phyloP scores from a whole-genome alignment of 1,140 invertebrate genomes.

The Cydia amplana region DNA sequence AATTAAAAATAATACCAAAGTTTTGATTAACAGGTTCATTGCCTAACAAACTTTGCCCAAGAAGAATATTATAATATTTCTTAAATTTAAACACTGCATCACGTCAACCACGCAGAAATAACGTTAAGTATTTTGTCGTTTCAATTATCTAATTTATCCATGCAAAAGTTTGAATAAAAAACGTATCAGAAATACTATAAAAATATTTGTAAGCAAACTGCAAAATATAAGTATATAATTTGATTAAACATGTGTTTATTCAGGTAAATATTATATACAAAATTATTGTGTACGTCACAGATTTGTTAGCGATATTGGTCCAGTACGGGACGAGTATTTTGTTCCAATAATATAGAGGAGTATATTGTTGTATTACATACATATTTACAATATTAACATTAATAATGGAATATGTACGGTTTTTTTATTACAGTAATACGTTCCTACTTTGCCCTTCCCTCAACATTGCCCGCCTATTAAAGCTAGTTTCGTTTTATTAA shows the following conservation, averaged over 20 bases:
- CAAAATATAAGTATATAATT: slow-evolving; percentile 32
- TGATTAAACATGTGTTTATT: slow-evolving; percentile 51
- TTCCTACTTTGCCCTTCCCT: slow-evolving; percentile 12
- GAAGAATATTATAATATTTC: background rate
- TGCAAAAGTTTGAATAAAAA: slow-evolving; percentile 15
- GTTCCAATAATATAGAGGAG: slow-evolving; percentile 11
- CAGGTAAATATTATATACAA: slow-evolving; percentile 67
- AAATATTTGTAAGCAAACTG: slow-evolving; percentile 26
- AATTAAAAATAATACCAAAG: background rate
- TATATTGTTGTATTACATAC: background rate
- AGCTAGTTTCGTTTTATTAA: background rate
- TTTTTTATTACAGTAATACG: background rate
- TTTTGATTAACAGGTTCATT: background rate
- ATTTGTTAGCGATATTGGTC: slow-evolving; percentile 58
- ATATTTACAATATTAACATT: slow-evolving; percentile 28
- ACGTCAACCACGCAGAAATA: background rate
- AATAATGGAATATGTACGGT: background rate
- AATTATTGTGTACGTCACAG: slow-evolving; percentile 75
- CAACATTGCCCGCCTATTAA: background rate
- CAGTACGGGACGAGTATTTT: slow-evolving; percentile 43
- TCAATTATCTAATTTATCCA: background rate
- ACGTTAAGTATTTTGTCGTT: background rate
- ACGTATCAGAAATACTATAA: slow-evolving; percentile 17
- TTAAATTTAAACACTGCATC: background rate
- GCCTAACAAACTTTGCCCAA: background rate